These are phyloP conservation scores for Cactoblastis cactorum DNA, from an alignment of 2,888 invertebrate genomes.

Conservation along the genomic window DNA sequence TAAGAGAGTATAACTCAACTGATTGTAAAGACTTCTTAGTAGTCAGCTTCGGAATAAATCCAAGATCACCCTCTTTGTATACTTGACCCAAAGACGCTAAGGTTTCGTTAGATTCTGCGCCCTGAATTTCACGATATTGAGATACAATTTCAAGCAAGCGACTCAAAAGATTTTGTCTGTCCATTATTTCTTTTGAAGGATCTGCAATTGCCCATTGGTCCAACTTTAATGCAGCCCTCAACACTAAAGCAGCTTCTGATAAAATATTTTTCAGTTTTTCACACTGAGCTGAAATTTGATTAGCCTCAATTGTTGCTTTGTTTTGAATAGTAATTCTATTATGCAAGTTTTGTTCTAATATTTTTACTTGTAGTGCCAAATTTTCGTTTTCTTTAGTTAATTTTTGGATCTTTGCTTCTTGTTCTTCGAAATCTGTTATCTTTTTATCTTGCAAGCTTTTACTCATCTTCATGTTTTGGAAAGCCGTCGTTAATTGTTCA, in stretches of 20 bases:
- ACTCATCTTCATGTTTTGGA: slow-evolving; percentile 72
- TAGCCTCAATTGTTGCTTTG: slow-evolving; percentile 60
- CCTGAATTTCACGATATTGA: slow-evolving; percentile 63
- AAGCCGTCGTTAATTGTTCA: slow-evolving; percentile 79
- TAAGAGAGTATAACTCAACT: slow-evolving; percentile 21
- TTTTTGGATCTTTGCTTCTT: slow-evolving; percentile 59
- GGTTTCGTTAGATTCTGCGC: slow-evolving; percentile 60
- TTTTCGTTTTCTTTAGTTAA: slow-evolving; percentile 67
- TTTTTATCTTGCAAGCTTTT: slow-evolving; percentile 61
- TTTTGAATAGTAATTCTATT: slow-evolving; percentile 68
- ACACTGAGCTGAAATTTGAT: slow-evolving; percentile 73
- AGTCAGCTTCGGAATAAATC: slow-evolving; percentile 79
- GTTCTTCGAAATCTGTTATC: slow-evolving; percentile 54
- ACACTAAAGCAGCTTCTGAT: slow-evolving; percentile 79
- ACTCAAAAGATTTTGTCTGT: slow-evolving; percentile 72
- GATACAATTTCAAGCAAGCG: slow-evolving; percentile 76
- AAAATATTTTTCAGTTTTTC: slow-evolving; percentile 78
- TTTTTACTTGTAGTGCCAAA: slow-evolving; percentile 63
- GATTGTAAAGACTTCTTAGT: slow-evolving; percentile 38
- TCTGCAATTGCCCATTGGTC: slow-evolving; percentile 58
- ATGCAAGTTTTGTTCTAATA: slow-evolving; percentile 79
- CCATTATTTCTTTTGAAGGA: slow-evolving; percentile 60
- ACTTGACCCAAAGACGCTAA: slow-evolving; percentile 72
- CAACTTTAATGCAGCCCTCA: slow-evolving; percentile 78
- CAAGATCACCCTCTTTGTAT: slow-evolving; percentile 83